phyloP scores from a whole-genome alignment of 2,113 vertebrate genomes.

The Myotis yumanensis region DNA sequence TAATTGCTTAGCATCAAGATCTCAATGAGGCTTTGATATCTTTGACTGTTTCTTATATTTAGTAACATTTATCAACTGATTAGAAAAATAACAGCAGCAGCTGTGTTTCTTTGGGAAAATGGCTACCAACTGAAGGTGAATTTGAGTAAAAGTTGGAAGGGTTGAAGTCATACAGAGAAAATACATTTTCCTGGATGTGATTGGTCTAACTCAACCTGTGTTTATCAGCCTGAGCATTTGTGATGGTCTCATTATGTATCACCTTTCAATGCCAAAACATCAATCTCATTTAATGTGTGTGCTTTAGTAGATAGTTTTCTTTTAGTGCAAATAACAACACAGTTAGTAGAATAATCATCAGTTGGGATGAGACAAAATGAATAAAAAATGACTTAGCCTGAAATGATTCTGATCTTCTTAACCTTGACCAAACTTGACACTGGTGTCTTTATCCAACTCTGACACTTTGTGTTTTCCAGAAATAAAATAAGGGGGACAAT shows the following conservation, averaged over 20 bases:
- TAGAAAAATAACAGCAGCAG: neutral
- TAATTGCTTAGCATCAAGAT: neutral
- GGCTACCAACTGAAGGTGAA: neutral
- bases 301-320: constrained; percentile 6
- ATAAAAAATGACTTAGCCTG: neutral
- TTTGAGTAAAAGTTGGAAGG: neutral
- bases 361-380: neutral
- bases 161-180: neutral
- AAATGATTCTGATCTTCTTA: neutral
- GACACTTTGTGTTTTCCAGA: neutral
- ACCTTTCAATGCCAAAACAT: neutral
- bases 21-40: neutral
- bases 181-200: neutral
- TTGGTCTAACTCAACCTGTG: neutral
- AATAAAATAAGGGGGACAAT: neutral
- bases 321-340: neutral
- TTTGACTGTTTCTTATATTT: neutral
- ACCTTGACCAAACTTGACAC: neutral
- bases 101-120: neutral
- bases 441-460: neutral
- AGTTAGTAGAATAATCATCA: neutral
- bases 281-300: neutral
- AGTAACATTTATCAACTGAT: neutral
- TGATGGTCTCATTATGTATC: neutral
- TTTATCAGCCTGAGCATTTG: neutral